Base-by-base conservation (phyloP, 2,888 invertebrate genomes). In the Neoscelio sp. region DNA sequence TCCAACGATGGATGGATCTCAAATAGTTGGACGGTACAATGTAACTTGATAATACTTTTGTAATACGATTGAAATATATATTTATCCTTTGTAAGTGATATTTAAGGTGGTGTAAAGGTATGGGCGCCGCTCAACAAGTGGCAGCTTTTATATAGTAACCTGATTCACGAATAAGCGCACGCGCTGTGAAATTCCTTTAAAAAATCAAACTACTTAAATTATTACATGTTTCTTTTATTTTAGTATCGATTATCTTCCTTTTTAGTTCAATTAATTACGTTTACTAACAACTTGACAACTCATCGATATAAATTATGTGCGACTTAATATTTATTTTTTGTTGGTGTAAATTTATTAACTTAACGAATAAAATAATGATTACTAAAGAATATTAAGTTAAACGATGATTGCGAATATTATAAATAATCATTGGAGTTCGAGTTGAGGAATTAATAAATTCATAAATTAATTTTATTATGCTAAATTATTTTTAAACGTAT, bases 61-160 rank as follows among this genome's bases (percentile, higher is more conserved):
- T 17, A 20, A 28, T 58, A 35, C 40, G 42, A 42, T 50, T 56
- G 40, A 38, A 30, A 46, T 58, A 35, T 46, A 8, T 67, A 62
- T 54, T 56, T 35, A 40, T 71, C 74, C 73, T 81, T 81, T 82
- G 71, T 56, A 76, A 81, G 79, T 68, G 84, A 84, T 86, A 84
- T 82, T 82, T 82, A 83, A 85, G 85, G 84, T 85, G 86, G 84
- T 84, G 85, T 84, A 85, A 78, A 87, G 88, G 86, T 89, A 86
- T 85, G 89, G 85, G 83, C 84, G 86, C 84, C 80, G 89, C 84
- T 89, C 89, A 90, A 90, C 90, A 90, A 90, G 90, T 90, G 89
- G 87, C 87, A 86, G 87, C 89, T 86, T 89, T 90, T 90, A 89
- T 90, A 90, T 83, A 87, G 85, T 70, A 78, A 78, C 82, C 82